phyloP scores from a whole-genome alignment of 2,888 invertebrate species.

The Andrena trimmerana region DNA sequence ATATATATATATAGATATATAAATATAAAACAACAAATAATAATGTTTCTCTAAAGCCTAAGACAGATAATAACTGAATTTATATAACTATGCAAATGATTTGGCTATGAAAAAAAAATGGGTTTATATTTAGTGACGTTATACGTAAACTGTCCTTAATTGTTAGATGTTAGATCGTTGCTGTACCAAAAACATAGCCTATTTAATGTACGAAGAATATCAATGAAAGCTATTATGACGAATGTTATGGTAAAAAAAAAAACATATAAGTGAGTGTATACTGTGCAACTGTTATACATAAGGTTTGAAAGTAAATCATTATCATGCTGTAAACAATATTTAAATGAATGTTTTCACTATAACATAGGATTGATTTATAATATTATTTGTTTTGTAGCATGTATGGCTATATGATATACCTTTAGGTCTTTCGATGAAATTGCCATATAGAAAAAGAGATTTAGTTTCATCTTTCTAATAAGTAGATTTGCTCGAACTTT shows the following conservation, averaged over 20 bases:
- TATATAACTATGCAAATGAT: slow-evolving; percentile 63
- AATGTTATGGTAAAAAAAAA: slow-evolving; percentile 65
- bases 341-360: slow-evolving; percentile 58
- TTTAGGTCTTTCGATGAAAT: slow-evolving; percentile 2
- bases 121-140: slow-evolving; percentile 68
- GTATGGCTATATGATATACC: slow-evolving; percentile 1
- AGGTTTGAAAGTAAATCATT: slow-evolving; percentile 64
- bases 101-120: slow-evolving; percentile 61
- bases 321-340: slow-evolving; percentile 50
- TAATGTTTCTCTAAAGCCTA: slow-evolving; percentile 55
- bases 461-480: slow-evolving; percentile 6
- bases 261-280: slow-evolving; percentile 69
- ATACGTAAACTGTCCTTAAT: slow-evolving; percentile 70
- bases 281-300: slow-evolving; percentile 67
- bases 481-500: slow-evolving; percentile 7
- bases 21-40: slow-evolving; percentile 52
- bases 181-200: slow-evolving; percentile 73
- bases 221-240: slow-evolving; percentile 63
- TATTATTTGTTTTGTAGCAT: slow-evolving; percentile 37
- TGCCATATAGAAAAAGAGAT: neutral
- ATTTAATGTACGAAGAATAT: slow-evolving; percentile 66
- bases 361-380: slow-evolving; percentile 48
- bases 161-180: slow-evolving; percentile 76
- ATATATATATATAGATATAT: slow-evolving; percentile 39
- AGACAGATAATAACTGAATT: slow-evolving; percentile 59